A percentile compares a stretch with the other conserved stretches of the same genome.
Evolutionary conservation across 2,797 vertebrate genomes (phyloP).

Genomic region (Micropoecilia bifurca): DNA sequence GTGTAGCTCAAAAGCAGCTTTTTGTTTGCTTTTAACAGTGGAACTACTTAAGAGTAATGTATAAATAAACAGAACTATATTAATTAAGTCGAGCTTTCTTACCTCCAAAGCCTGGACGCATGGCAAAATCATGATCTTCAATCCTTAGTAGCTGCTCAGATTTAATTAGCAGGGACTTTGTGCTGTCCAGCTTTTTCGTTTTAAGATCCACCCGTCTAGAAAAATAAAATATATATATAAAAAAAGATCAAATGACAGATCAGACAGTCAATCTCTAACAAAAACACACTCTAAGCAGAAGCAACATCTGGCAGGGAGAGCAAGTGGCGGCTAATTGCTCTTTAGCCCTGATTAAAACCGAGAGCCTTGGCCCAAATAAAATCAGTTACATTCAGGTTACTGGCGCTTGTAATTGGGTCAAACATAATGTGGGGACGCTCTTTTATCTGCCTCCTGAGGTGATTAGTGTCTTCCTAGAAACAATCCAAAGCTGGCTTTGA

Average conservation of each 20-base stretch:
- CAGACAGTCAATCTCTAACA: conserved; percentile 36
- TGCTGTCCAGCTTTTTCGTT: conserved; percentile 88
- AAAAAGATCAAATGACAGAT: conserved; percentile 32
- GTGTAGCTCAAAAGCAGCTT: neutral
- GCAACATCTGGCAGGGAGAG: conserved; percentile 56
- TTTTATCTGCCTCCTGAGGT: conserved; percentile 22
- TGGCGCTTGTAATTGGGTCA: conserved; percentile 15
- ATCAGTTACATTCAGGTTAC: conserved; percentile 23
- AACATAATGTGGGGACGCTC: neutral
- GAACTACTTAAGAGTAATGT: neutral
- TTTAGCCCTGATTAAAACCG: conserved; percentile 61
- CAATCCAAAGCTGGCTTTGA: conserved; percentile 4
- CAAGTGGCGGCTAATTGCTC: conserved; percentile 50
- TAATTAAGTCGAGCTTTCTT: conserved; percentile 35
- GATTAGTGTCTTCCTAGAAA: conserved; percentile 21
- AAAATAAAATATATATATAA: neutral
- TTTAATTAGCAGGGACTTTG: conserved; percentile 86
- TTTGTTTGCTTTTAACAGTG: neutral
- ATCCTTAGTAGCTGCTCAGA: conserved; percentile 90
- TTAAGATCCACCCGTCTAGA: conserved; percentile 80
- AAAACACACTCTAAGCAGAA: conserved; percentile 28
- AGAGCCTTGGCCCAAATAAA: conserved; percentile 27
- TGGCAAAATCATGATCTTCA: conserved; percentile 92
- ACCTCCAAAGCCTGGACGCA: conserved; percentile 94
- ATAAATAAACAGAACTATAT: neutral